Conservation (phyloP, 2,888 invertebrate genomes). For the Hyppa rectilinea region DNA sequence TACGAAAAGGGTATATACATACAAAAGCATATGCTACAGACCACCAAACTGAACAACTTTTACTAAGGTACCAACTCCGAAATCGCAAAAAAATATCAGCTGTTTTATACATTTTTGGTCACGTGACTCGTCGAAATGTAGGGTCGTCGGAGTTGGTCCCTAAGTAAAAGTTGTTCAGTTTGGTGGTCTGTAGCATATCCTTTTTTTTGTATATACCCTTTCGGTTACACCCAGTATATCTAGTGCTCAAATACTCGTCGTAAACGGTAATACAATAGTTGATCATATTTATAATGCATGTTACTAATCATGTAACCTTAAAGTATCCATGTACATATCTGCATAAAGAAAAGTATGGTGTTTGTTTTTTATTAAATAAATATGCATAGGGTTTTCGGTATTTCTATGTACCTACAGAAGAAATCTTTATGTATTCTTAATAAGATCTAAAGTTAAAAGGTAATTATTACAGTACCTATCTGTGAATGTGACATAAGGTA, state of each 20-base stretch:
- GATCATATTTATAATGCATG: conserved; percentile 31
- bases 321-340: conserved; percentile 2
- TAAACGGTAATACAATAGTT: conserved; percentile 12
- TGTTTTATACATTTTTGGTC: too few relatives aligned
- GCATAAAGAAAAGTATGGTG: not conserved
- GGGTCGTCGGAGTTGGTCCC: too few relatives aligned
- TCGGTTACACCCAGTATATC: too few relatives aligned
- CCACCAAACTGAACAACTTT: too few relatives aligned
- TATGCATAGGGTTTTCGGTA: not conserved
- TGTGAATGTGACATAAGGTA: not conserved
- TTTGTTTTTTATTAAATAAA: conserved; percentile 5
- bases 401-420: not conserved
- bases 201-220: too few relatives aligned
- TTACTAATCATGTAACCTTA: conserved; percentile 25
- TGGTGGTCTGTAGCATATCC: too few relatives aligned
- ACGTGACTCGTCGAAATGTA: too few relatives aligned
- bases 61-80: too few relatives aligned
- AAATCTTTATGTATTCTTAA: not conserved
- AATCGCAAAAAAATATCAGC: too few relatives aligned
- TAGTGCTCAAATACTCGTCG: not conserved
- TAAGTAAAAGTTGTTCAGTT: too few relatives aligned
- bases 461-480: not conserved
- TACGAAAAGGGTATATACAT: too few relatives aligned
- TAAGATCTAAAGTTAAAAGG: not conserved
- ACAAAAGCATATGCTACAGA: too few relatives aligned